Percentiles rank a stretch among this genome's conserved stretches.
phyloP scores from a whole-genome alignment of 2,888 invertebrate genomes.

The Calliphora vomitoria region DNA sequence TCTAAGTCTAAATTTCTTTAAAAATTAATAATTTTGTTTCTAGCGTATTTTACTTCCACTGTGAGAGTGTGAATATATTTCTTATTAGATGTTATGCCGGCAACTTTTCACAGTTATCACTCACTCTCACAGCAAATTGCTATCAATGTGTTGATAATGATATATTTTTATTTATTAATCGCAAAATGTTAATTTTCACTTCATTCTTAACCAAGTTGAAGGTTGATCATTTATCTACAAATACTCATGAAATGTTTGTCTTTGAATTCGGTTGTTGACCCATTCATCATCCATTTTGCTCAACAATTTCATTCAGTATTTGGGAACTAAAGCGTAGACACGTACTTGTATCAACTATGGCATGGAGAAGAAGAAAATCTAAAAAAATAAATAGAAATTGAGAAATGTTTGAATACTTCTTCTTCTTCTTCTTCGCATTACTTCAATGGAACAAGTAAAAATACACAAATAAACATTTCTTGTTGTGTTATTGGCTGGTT shows the following conservation, averaged over 20 bases:
- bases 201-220: slow-evolving; percentile 43
- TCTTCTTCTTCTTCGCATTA: neutral
- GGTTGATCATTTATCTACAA: slow-evolving; percentile 60
- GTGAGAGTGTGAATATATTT: neutral
- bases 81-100: neutral
- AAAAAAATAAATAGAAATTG: slow-evolving; percentile 19
- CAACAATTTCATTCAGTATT: slow-evolving; percentile 39
- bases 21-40: too few species aligned
- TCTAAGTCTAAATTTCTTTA: too few species aligned
- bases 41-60: too few species aligned
- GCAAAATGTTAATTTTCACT: slow-evolving; percentile 23
- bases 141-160: neutral
- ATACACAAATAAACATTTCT: neutral
- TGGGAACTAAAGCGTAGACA: slow-evolving; percentile 11
- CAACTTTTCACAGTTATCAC: neutral
- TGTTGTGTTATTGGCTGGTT: neutral
- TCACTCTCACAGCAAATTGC: neutral
- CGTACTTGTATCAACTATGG: neutral
- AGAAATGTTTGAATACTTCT: slow-evolving; percentile 8
- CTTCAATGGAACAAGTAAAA: neutral
- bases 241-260: slow-evolving; percentile 38
- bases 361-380: slow-evolving; percentile 2
- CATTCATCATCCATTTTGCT: slow-evolving; percentile 65
- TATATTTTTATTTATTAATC: slow-evolving; percentile 3
- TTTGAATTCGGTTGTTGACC: slow-evolving; percentile 80